Conservation (phyloP, 2,888 invertebrate genomes). For the Leptura quadrifasciata region DNA sequence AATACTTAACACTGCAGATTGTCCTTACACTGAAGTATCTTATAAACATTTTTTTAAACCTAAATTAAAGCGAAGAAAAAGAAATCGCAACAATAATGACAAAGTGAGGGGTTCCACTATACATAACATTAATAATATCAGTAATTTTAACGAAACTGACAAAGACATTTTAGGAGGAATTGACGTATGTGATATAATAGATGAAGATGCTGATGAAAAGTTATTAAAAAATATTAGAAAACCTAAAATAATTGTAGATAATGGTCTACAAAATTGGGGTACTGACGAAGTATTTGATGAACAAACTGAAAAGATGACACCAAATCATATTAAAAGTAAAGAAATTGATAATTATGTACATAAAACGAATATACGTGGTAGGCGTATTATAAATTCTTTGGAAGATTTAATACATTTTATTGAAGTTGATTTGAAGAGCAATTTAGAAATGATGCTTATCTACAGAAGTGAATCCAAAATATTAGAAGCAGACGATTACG, state of each 20-base stretch:
- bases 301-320: not conserved
- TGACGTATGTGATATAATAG: not conserved
- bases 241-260: not conserved
- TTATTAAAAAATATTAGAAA: not conserved
- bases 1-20: not conserved
- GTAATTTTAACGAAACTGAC: not conserved
- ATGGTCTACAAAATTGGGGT: not conserved
- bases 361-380: not conserved
- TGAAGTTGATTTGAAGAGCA: slow-evolving; percentile 34
- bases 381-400: not conserved
- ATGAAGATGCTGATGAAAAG: not conserved
- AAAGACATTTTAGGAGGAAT: not conserved
- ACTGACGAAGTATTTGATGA: not conserved
- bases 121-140: too few relatives aligned
- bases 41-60: slow-evolving; percentile 21
- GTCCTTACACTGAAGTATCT: slow-evolving; percentile 4
- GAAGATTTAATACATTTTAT: slow-evolving; percentile 44
- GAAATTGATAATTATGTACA: not conserved
- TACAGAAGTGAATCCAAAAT: slow-evolving; percentile 33
- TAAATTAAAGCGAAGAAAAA: not conserved
- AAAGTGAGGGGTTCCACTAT: too few relatives aligned
- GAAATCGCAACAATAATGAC: not conserved
- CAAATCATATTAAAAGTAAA: not conserved
- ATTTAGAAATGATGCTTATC: slow-evolving; percentile 27
- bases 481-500: slow-evolving; percentile 36